Conservation (phyloP, 1,140 invertebrate genomes). For the Drosophila oshimai region DNA sequence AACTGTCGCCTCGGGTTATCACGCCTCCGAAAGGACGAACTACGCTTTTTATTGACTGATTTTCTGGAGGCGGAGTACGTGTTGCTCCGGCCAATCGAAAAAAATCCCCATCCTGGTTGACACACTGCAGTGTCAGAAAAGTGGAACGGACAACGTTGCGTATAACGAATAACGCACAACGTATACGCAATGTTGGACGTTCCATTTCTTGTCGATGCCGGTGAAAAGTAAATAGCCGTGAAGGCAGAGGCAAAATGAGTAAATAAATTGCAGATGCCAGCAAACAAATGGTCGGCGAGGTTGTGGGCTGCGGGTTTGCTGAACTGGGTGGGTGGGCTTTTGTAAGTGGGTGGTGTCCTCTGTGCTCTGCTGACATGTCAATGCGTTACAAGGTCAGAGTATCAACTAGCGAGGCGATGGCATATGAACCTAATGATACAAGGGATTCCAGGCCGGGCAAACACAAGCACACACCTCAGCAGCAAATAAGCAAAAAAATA, state of each 20-base stretch:
- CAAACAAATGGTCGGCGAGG: constrained; percentile 46
- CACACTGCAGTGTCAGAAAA: constrained; percentile 27
- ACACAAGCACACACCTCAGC: constrained; percentile 4
- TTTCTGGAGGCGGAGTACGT: constrained; percentile 14
- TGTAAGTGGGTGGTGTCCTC: not conserved
- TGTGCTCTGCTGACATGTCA: constrained; percentile 20
- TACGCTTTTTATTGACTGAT: not conserved
- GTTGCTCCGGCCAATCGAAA: constrained; percentile 36
- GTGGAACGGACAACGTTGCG: constrained; percentile 17
- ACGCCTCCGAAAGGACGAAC: constrained; percentile 14
- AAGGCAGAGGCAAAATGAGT: constrained; percentile 34
- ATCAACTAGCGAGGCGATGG: constrained; percentile 58
- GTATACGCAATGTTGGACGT: constrained; percentile 14
- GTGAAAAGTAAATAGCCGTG: constrained; percentile 56
- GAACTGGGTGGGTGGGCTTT: constrained; percentile 8
- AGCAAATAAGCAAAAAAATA: not conserved
- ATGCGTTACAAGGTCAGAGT: constrained; percentile 68
- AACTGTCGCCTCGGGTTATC: constrained; percentile 30
- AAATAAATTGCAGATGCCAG: constrained; percentile 70
- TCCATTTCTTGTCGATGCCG: constrained; percentile 47
- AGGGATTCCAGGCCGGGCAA: constrained; percentile 23
- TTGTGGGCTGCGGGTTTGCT: constrained; percentile 19
- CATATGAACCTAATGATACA: constrained; percentile 71
- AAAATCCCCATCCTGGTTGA: not conserved
- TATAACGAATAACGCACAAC: constrained; percentile 10